These are phyloP conservation scores for Phataginus tetradactyla DNA, from an alignment of 2,797 vertebrate genomes.

Conservation along the genomic window DNA sequence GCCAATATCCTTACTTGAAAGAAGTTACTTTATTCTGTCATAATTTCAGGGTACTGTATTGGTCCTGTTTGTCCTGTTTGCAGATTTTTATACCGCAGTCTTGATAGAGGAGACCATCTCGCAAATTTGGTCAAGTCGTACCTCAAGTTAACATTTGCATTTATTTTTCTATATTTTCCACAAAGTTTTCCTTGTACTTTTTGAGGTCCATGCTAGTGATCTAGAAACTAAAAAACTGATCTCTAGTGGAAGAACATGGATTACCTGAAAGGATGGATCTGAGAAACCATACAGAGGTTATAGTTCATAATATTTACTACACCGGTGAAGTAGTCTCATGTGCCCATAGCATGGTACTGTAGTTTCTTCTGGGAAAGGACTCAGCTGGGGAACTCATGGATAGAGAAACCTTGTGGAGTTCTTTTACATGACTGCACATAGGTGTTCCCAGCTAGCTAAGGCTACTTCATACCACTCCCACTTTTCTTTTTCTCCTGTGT, in stretches of 20 bases:
- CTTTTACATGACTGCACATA: background rate
- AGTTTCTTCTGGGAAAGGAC: constrained; percentile 23
- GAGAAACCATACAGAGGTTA: background rate
- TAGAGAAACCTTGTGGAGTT: background rate
- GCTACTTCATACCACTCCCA: background rate
- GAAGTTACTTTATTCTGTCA: constrained; percentile 53
- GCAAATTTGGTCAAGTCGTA: constrained; percentile 9
- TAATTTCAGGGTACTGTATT: constrained; percentile 46
- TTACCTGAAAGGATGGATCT: constrained; percentile 34
- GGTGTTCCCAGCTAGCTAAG: background rate
- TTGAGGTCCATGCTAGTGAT: background rate
- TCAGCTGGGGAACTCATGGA: background rate
- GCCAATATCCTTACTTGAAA: constrained; percentile 6
- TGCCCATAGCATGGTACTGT: background rate
- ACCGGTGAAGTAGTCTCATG: background rate
- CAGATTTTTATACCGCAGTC: constrained; percentile 31
- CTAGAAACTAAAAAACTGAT: constrained; percentile 43
- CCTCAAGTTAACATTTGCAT: constrained; percentile 45
- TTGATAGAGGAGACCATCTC: constrained; percentile 24
- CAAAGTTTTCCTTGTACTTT: background rate
- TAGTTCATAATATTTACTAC: background rate
- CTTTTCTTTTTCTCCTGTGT: background rate
- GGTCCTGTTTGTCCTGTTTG: constrained; percentile 43
- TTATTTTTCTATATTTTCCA: constrained; percentile 43
- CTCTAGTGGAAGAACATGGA: background rate